Evolutionary conservation across 1,140 invertebrate genomes (phyloP), one percentile per base, ranked within the genome.

Genomic region (Temnothorax longispinosus): DNA sequence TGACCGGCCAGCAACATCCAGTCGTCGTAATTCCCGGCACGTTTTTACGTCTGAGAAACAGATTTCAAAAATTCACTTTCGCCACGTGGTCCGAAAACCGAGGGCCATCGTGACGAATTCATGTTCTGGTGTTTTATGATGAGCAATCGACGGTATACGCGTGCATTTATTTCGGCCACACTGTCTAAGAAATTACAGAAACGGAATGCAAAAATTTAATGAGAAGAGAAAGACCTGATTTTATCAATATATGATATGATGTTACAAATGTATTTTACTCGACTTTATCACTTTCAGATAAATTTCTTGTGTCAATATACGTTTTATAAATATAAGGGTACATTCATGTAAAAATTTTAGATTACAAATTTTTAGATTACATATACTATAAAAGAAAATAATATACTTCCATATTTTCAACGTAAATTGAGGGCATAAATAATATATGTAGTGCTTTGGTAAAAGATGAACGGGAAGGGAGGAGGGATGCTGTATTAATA

Each of bases 21-120:
- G 15, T 32, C 27, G 32, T 74, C 38, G 47, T 18, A 62, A 89
- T 89, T 85, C 88, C 58, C 50, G 71, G 64, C 88, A 89, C 88
- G 88, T 89, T n/a, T 74, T 21, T 67, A 18, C 44, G 50, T 32
- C 50, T 86, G 72, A 77, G 77, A 56, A 88, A 81, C 88, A 85
- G 85, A 90, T 90, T 89, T 90, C 76, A 76, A 89, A 87, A 89
- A 90, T 90, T 90, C 88, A 90, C 84, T 90, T 89, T 89, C 52
- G 72, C 88, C 76, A 82, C 76, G 44, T 54, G 71, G 72, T 35
- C 56, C 27, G 27, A 27, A 27, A 27, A 0, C 6, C 62, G 41
- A 60, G 4, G 15, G 3, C 27, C 71, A 50, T 52, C 41, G 32
- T 18, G 41, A 18, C 67, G 56, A 89, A 89, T 82, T 77, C 56